Percentiles rank a stretch among this genome's conserved stretches.
Evolutionary conservation across 2,113 vertebrate genomes (phyloP).

Genomic region (Penelope pileata): DNA sequence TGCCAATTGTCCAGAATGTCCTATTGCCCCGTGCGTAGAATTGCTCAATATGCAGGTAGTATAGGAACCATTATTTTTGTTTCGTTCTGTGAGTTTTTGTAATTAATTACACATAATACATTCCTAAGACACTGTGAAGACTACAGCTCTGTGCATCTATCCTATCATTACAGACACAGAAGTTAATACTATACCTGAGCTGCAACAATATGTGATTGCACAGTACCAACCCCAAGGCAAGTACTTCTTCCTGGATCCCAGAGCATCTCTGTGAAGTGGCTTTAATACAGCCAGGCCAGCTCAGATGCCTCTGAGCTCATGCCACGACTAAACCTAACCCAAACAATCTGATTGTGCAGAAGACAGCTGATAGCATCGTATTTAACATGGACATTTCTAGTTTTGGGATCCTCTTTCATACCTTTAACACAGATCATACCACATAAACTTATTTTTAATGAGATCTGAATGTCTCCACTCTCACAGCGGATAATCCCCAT

Average conservation of each 20-base stretch:
- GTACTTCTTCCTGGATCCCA: neutral
- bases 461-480: neutral
- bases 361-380: neutral
- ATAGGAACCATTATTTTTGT: neutral
- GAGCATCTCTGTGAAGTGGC: neutral
- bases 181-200: neutral
- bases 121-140: neutral
- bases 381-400: neutral
- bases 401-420: neutral
- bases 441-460: neutral
- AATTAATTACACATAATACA: neutral
- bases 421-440: neutral
- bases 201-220: neutral
- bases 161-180: neutral
- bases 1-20: neutral
- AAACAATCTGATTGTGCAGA: neutral
- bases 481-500: fast-evolving
- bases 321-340: neutral
- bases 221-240: neutral
- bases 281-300: neutral
- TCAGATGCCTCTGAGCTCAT: neutral
- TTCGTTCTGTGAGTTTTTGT: neutral
- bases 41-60: neutral
- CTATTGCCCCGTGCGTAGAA: neutral
- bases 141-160: neutral